phyloP scores from a whole-genome alignment of 2,888 invertebrate species.

The Drosophila planitibia region DNA sequence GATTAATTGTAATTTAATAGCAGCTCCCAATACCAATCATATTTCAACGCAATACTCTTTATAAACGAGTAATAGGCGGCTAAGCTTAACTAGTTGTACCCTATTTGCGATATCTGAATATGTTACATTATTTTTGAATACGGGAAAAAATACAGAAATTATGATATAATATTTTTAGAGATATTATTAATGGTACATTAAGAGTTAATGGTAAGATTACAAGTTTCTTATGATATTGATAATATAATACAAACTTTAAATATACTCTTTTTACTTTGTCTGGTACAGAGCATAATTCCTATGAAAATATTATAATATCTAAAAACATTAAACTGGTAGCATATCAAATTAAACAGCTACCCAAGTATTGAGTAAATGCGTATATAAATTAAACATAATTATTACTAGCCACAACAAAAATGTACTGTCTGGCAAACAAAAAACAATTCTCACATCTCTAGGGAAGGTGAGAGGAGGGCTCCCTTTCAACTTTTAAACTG shows the following conservation, averaged over 20 bases:
- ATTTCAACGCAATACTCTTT: conserved; percentile 44
- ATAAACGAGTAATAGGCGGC: not conserved
- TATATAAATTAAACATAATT: conserved; percentile 32
- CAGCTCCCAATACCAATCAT: conserved; percentile 47
- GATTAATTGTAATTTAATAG: conserved; percentile 76
- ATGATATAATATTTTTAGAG: not conserved
- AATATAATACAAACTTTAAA: not conserved
- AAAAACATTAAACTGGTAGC: not conserved
- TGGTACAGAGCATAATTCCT: not conserved
- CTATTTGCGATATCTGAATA: not conserved
- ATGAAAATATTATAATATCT: not conserved
- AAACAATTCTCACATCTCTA: conserved; percentile 36
- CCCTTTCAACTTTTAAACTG: conserved; percentile 42
- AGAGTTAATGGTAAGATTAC: not conserved
- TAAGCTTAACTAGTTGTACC: not conserved
- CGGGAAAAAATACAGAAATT: not conserved
- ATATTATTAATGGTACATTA: not conserved
- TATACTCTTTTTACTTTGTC: too few relatives aligned
- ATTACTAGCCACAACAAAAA: conserved; percentile 5
- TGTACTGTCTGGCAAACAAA: conserved; percentile 6
- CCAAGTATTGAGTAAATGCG: not conserved
- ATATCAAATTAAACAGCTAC: not conserved
- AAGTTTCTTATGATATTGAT: not conserved
- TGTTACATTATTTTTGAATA: not conserved
- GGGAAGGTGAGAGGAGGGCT: not conserved